Percentiles rank a stretch among this genome's conserved stretches.
These are phyloP conservation scores for Scyliorhinus canicula DNA, from an alignment of 2,797 vertebrate genomes.

Conservation along the genomic window DNA sequence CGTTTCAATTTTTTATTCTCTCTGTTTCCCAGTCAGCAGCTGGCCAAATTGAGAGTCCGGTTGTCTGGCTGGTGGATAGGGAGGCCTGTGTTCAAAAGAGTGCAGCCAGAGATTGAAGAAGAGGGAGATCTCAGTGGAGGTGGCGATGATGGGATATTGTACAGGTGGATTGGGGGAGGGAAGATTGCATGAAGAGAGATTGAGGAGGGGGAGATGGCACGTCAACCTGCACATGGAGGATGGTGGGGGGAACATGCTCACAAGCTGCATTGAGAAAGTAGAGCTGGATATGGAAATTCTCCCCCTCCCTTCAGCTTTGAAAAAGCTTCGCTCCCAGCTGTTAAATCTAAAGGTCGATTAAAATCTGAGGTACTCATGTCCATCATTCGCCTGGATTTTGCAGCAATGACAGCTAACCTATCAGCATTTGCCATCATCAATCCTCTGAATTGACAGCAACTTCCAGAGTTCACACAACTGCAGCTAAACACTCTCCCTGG, in stretches of 20 bases:
- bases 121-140: background rate
- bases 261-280: background rate
- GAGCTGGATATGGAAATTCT: background rate
- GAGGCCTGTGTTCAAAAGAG: background rate
- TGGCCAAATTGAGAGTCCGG: background rate
- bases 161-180: background rate
- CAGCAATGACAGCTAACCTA: background rate
- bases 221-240: background rate
- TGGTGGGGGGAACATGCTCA: background rate
- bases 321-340: background rate
- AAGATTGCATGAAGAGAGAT: background rate
- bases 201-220: background rate
- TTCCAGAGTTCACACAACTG: background rate
- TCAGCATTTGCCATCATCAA: background rate
- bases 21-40: background rate
- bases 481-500: background rate
- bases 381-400: background rate
- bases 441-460: background rate
- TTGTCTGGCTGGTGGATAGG: background rate
- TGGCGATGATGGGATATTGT: background rate
- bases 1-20: background rate
- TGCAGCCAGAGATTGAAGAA: background rate
- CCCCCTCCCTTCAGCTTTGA: background rate
- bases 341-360: background rate
- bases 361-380: background rate